Evolutionary conservation across 2,888 invertebrate genomes (phyloP).

Genomic region (Polylopha cassiicola): DNA sequence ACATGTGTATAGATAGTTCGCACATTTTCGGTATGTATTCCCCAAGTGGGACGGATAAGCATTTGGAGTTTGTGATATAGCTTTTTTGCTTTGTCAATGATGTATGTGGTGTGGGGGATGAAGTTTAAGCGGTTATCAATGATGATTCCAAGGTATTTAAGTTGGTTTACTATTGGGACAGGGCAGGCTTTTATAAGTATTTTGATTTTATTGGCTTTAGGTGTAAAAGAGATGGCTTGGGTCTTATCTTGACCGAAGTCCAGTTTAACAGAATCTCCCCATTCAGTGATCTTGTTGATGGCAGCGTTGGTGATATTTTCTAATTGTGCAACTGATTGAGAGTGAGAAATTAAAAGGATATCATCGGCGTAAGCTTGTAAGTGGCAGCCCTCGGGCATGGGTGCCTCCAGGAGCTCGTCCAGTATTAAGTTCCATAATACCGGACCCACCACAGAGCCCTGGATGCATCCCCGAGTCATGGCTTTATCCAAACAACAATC

Average conservation of each 20-base stretch:
- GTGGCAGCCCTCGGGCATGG: no score
- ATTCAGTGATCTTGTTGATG: no score
- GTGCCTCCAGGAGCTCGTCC: no score
- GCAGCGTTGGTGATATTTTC: no score
- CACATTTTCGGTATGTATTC: conserved; percentile 22
- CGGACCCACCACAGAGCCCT: no score
- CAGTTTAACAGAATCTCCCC: conserved; percentile 1
- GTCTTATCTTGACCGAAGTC: no score
- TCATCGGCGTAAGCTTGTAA: no score
- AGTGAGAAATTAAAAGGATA: no score
- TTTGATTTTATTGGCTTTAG: neutral
- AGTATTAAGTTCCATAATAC: no score
- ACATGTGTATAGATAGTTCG: conserved; percentile 12
- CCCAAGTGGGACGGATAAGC: conserved; percentile 23
- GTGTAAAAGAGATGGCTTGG: conserved; percentile 4
- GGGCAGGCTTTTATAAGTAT: neutral
- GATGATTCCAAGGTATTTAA: conserved; percentile 20
- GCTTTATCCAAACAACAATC: no score
- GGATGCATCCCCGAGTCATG: no score
- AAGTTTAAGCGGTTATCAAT: conserved; percentile 16
- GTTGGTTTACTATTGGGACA: neutral
- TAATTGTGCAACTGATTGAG: no score
- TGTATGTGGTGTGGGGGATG: conserved; percentile 5
- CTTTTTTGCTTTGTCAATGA: conserved; percentile 8
- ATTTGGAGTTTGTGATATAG: conserved; percentile 16